Evolutionary conservation across 2,888 invertebrate species (phyloP).

Genomic region (Sabellastarte sp.): DNA sequence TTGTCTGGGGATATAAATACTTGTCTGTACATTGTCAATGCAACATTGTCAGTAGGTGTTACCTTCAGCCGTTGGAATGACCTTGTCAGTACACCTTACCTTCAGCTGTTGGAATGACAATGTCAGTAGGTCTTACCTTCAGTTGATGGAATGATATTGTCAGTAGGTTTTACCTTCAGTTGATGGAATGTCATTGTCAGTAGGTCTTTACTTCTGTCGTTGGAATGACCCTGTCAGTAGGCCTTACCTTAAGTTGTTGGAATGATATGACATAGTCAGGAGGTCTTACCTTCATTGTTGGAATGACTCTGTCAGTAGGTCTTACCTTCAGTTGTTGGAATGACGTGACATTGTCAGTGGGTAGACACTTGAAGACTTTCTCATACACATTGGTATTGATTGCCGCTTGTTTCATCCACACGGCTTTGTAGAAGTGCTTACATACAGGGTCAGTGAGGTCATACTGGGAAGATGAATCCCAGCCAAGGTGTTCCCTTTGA

Average conservation of each 20-base stretch:
- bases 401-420: constrained; percentile 80
- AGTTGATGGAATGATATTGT: neutral
- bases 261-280: neutral
- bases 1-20: too few species aligned
- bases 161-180: too few species aligned
- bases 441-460: constrained; percentile 81
- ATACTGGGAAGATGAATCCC: too few species aligned
- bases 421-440: constrained; percentile 78
- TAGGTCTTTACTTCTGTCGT: neutral
- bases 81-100: neutral
- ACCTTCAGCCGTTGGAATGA: too few species aligned
- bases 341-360: neutral
- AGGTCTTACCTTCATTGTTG: neutral
- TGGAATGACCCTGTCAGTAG: too few species aligned
- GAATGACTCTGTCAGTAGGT: neutral
- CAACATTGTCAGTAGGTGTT: too few species aligned
- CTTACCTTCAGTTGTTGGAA: neutral
- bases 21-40: too few species aligned
- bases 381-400: constrained; percentile 88
- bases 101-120: too few species aligned
- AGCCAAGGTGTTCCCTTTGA: too few species aligned
- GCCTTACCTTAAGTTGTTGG: too few species aligned
- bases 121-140: neutral
- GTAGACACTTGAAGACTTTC: constrained; percentile 63
- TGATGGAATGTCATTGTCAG: neutral